phyloP scores from a whole-genome alignment of 2,113 vertebrate species.

The Pseudolaguvia tuberculata region DNA sequence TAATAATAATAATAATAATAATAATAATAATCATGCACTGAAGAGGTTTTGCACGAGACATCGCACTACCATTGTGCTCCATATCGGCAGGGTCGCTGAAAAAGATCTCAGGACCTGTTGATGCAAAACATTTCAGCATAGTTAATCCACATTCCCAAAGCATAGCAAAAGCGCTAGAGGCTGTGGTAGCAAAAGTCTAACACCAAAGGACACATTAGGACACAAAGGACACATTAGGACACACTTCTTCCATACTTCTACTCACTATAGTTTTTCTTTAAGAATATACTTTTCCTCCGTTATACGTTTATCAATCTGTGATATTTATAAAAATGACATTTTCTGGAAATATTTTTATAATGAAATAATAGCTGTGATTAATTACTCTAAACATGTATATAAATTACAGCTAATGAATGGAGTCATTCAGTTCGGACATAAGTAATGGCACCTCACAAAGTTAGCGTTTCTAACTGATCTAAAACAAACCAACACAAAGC shows the following conservation, averaged over 20 bases:
- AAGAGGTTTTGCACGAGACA: constrained; percentile 3
- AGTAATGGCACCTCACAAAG: not conserved
- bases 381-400: not conserved
- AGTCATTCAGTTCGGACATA: not conserved
- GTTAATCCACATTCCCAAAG: constrained; percentile 17
- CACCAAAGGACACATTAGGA: not conserved
- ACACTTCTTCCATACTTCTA: too few species aligned
- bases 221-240: not conserved
- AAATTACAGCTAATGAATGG: not conserved
- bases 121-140: constrained; percentile 35
- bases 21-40: constrained; percentile 22
- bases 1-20: too few species aligned
- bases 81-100: constrained; percentile 48
- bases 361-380: too few species aligned
- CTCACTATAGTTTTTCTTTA: not conserved
- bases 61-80: constrained; percentile 54
- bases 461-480: not conserved
- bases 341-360: too few species aligned
- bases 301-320: too few species aligned
- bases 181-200: not conserved
- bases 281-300: not conserved
- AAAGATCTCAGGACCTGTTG: constrained; percentile 57
- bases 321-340: too few species aligned
- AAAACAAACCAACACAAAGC: not conserved
- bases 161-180: not conserved